Base-by-base conservation (phyloP, 2,888 invertebrate genomes). In the Clunio marinus region DNA sequence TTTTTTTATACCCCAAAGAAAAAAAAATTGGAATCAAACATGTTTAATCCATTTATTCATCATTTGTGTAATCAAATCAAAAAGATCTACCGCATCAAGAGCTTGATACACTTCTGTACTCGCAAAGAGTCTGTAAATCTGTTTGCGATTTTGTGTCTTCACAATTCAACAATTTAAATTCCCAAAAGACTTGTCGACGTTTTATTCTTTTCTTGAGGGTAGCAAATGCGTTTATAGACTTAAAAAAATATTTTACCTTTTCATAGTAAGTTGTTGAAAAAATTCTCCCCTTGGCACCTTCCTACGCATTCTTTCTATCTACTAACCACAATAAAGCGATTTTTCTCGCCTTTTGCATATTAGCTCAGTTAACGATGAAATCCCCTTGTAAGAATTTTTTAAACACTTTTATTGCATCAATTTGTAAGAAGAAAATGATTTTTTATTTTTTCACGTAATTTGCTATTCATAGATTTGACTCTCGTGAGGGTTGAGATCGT, bases 1-100 rank as follows among this genome's bases (percentile, higher is more conserved):
- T 32, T 32, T 32, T 10, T 32, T 32, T 32, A 10, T 10, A 7
- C 10, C 32, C 10, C 10, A 4, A 10, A 51, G 20, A 51, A 22
- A 20, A 17, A n/a, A 20, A n/a, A 51, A 51, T 8, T 7, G 51
- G 20, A 51, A 63, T 63, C 45, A 63, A 63, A 63, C 63, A 63
- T 45, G 28, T 63, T 27, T 63, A 63, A 63, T 63, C 63, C 63
- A 63, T 63, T 63, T 45, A 63, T 63, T 22, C 45, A 37, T 24
- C 63, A 25, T 20, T 10, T n/a, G n/a, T n/a, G n/a, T n/a, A n/a
- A n/a, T n/a, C n/a, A n/a, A n/a, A n/a, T n/a, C n/a, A n/a, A n/a
- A n/a, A 10, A 41, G 8, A 10, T 15, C 41, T n/a, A 41, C 51
- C 51, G 51, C 51, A 51, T 17, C 15, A n/a, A 41, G 41, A 41